Evolutionary conservation across 1,140 invertebrate genomes (phyloP).

Genomic region (Drosophila biarmipes): DNA sequence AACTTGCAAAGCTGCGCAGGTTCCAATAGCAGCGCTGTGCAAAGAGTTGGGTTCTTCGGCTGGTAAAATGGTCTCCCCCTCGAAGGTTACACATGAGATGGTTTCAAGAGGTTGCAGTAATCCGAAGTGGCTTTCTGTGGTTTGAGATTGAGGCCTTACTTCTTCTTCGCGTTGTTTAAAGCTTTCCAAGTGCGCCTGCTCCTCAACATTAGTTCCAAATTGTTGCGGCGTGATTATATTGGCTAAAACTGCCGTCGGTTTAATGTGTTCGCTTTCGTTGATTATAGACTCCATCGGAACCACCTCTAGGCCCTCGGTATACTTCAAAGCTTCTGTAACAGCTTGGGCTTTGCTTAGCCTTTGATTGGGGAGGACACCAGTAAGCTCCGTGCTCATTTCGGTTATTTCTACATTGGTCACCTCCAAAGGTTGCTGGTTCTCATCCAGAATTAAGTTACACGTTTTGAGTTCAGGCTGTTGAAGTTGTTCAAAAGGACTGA

Average conservation of each 20-base stretch:
- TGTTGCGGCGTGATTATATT: constrained; percentile 42
- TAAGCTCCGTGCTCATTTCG: constrained; percentile 45
- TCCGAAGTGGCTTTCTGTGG: constrained; percentile 24
- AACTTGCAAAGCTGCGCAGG: constrained; percentile 42
- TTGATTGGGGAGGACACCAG: background rate
- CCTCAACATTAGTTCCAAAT: constrained; percentile 34
- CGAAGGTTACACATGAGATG: constrained; percentile 37
- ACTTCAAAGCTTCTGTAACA: constrained; percentile 29
- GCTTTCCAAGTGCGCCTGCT: constrained; percentile 55
- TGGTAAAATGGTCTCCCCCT: constrained; percentile 46
- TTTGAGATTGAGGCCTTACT: constrained; percentile 23
- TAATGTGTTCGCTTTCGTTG: constrained; percentile 15
- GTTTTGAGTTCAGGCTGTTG: constrained; percentile 42
- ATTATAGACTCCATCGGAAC: constrained; percentile 43
- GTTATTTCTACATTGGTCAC: constrained; percentile 53
- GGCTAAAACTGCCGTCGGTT: constrained; percentile 41
- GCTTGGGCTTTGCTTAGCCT: constrained; percentile 14
- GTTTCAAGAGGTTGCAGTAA: constrained; percentile 54
- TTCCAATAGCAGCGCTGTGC: constrained; percentile 34
- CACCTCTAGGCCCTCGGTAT: constrained; percentile 43
- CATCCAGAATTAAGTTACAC: constrained; percentile 23
- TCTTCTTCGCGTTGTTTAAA: constrained; percentile 17
- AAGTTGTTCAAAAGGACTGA: constrained; percentile 7
- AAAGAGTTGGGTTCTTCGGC: background rate
- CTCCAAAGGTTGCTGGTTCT: constrained; percentile 55